Evolutionary conservation across 2,888 invertebrate genomes (phyloP).

Genomic region (Anodontia alba): DNA sequence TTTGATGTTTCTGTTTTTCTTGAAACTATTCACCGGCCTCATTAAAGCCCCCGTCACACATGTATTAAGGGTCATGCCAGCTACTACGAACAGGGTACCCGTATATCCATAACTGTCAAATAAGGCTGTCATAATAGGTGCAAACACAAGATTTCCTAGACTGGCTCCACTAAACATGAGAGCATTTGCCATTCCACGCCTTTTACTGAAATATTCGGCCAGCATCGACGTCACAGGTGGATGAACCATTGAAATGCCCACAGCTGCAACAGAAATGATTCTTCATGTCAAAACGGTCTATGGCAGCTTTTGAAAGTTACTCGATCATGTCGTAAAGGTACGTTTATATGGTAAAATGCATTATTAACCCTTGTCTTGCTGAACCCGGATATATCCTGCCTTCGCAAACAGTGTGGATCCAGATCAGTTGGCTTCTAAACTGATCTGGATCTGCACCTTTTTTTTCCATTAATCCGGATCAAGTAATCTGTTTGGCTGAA

Average conservation of each 20-base stretch:
- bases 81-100: conserved; percentile 37
- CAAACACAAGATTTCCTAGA: conserved; percentile 39
- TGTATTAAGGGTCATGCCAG: conserved; percentile 33
- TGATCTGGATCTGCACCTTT: too few species aligned
- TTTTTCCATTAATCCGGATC: too few species aligned
- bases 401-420: too few species aligned
- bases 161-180: conserved; percentile 36
- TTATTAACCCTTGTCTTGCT: too few species aligned
- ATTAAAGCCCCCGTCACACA: conserved; percentile 28
- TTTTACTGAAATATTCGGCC: conserved; percentile 33
- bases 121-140: conserved; percentile 36
- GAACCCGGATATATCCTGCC: too few species aligned
- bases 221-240: conserved; percentile 33
- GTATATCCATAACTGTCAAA: conserved; percentile 36
- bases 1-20: background rate
- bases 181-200: conserved; percentile 34
- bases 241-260: conserved; percentile 31
- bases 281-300: too few species aligned
- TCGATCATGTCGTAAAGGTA: too few species aligned
- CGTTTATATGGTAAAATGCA: too few species aligned
- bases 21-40: conserved; percentile 28
- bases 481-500: too few species aligned
- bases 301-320: too few species aligned
- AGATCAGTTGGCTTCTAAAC: too few species aligned
- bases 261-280: conserved; percentile 21